These are phyloP conservation scores for Kryptolebias marmoratus DNA, from an alignment of 2,113 vertebrate species.

Conservation along the genomic window DNA sequence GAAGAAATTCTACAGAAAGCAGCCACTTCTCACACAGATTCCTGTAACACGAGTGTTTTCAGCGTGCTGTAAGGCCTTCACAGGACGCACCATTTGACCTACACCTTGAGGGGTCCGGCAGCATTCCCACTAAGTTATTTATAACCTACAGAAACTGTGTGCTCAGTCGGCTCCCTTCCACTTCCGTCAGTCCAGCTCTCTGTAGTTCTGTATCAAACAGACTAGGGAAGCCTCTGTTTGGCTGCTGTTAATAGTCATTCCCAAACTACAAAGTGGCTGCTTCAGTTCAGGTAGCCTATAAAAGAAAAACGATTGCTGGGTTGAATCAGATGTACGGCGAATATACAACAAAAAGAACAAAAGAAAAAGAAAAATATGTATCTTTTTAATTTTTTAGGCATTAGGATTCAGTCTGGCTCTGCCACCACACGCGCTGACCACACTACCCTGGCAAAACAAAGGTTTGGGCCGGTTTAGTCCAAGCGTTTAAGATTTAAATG, in stretches of 20 bases:
- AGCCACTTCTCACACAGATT: neutral
- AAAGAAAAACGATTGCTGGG: too few relatives aligned
- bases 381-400: too few relatives aligned
- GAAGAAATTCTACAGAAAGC: neutral
- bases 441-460: too few relatives aligned
- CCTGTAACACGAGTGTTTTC: neutral
- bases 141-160: neutral
- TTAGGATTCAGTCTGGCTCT: too few relatives aligned
- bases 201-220: too few relatives aligned
- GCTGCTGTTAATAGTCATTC: neutral
- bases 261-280: neutral
- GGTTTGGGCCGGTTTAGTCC: too few relatives aligned
- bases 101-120: neutral
- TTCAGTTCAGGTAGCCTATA: too few relatives aligned
- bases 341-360: too few relatives aligned
- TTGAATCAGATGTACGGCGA: too few relatives aligned
- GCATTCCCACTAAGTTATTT: slow-evolving; percentile 6
- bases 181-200: neutral
- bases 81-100: neutral
- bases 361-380: too few relatives aligned
- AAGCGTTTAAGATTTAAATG: too few relatives aligned
- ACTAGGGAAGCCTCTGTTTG: neutral
- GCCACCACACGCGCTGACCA: too few relatives aligned
- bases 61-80: neutral
- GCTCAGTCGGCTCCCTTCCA: neutral